Percentiles rank a stretch among this genome's conserved stretches.
phyloP scores from a whole-genome alignment of 2,113 vertebrate species.

The Erythrocebus patas region DNA sequence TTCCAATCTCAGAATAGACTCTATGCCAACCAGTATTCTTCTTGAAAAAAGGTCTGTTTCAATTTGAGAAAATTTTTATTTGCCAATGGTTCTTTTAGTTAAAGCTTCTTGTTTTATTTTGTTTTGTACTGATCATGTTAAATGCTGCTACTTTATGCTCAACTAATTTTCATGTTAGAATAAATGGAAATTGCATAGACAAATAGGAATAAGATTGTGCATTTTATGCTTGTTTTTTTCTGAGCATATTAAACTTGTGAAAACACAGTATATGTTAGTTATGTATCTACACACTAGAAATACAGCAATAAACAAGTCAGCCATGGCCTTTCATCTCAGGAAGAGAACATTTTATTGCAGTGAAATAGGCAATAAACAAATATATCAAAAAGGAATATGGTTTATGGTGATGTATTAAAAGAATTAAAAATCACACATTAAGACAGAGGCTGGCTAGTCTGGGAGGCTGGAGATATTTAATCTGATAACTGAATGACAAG shows the following conservation, averaged over 20 bases:
- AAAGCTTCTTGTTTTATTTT: constrained; percentile 8
- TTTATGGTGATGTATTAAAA: background rate
- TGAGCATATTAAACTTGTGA: background rate
- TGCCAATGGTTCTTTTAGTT: background rate
- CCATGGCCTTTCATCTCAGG: background rate
- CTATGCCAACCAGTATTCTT: background rate
- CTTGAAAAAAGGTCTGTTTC: background rate
- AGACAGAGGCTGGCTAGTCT: background rate
- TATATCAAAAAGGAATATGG: background rate
- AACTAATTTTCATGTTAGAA: constrained; percentile 51
- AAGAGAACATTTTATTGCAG: background rate
- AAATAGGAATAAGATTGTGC: background rate
- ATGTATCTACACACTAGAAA: background rate
- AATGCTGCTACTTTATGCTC: constrained; percentile 19
- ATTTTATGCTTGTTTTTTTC: constrained; percentile 2
- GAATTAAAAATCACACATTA: background rate
- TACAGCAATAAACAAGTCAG: background rate
- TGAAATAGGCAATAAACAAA: constrained; percentile 1
- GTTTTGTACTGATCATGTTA: background rate
- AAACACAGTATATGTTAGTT: background rate
- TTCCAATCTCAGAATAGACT: background rate
- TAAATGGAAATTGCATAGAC: constrained; percentile 17
- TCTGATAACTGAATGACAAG: background rate
- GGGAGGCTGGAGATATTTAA: background rate
- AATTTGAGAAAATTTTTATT: constrained; percentile 3